Conservation (phyloP, 2,797 vertebrate genomes). For the Tarsius wallacei region DNA sequence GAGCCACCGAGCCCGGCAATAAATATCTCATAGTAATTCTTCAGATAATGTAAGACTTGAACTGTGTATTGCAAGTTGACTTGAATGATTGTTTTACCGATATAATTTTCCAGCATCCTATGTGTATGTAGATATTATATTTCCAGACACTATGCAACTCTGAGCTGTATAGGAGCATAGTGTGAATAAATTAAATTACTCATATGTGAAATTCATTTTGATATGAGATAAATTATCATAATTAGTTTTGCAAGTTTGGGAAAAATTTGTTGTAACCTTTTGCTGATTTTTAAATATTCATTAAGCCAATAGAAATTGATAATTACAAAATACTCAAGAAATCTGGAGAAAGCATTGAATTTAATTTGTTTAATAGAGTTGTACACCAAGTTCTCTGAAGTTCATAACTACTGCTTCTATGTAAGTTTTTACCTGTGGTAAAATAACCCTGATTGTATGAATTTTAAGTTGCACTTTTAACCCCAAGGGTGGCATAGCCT, state of each 20-base stretch:
- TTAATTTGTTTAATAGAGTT: conserved; percentile 49
- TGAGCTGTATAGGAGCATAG: conserved; percentile 80
- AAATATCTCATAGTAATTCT: conserved; percentile 58
- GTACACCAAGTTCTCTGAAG: background rate
- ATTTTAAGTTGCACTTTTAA: background rate
- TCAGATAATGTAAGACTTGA: conserved; percentile 77
- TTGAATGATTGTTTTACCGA: conserved; percentile 77
- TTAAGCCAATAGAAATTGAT: conserved; percentile 81
- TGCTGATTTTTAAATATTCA: conserved; percentile 66
- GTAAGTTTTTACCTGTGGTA: background rate
- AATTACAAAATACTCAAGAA: conserved; percentile 72
- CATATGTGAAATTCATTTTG: conserved; percentile 85
- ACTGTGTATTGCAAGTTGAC: conserved; percentile 75
- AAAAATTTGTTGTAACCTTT: conserved; percentile 74
- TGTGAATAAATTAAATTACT: conserved; percentile 88
- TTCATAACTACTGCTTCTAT: background rate
- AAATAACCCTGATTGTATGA: background rate
- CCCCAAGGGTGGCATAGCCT: background rate
- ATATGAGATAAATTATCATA: conserved; percentile 72
- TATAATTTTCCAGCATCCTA: conserved; percentile 78
- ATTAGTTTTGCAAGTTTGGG: conserved; percentile 79
- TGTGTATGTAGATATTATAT: conserved; percentile 48
- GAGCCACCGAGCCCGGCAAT: too few relatives aligned
- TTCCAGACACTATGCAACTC: conserved; percentile 83
- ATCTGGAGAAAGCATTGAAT: conserved; percentile 73